Evolutionary conservation across 2,888 invertebrate genomes (phyloP).

Genomic region (Galerucella calmariensis): DNA sequence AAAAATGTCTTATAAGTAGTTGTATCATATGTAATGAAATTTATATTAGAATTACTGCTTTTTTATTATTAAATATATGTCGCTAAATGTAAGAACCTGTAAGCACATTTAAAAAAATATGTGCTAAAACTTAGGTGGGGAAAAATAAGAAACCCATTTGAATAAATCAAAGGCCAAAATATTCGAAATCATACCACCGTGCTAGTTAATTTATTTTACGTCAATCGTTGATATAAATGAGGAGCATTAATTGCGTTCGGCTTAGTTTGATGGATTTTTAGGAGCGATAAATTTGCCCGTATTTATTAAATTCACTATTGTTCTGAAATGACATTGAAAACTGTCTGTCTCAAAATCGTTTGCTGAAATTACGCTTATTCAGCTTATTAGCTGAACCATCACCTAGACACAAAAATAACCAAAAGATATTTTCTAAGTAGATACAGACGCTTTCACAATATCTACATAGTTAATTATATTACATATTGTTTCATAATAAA

Average conservation of each 20-base stretch:
- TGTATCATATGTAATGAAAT: constrained; percentile 2
- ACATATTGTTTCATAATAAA: neutral
- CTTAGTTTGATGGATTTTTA: constrained; percentile 1
- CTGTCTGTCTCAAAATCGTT: constrained; percentile 23
- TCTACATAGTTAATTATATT: neutral
- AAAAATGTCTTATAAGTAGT: neutral
- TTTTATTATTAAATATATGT: neutral
- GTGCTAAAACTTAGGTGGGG: neutral
- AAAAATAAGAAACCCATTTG: neutral
- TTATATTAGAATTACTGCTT: constrained; percentile 3
- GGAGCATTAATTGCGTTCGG: constrained; percentile 8
- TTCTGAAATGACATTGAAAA: constrained; percentile 8
- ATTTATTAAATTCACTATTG: constrained; percentile 8
- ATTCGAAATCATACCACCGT: neutral
- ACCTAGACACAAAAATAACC: constrained; percentile 22
- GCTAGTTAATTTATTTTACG: neutral
- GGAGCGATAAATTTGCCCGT: constrained; percentile 1
- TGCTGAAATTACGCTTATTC: constrained; percentile 33
- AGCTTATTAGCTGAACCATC: constrained; percentile 30
- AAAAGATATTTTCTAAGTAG: constrained; percentile 11
- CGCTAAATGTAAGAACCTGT: neutral
- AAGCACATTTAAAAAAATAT: neutral
- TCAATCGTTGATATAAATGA: neutral
- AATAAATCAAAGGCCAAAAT: constrained; percentile 4
- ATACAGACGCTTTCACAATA: neutral